These are phyloP conservation scores for Macquaria ambigua DNA, from an alignment of 2,113 vertebrate genomes.

Conservation along the genomic window DNA sequence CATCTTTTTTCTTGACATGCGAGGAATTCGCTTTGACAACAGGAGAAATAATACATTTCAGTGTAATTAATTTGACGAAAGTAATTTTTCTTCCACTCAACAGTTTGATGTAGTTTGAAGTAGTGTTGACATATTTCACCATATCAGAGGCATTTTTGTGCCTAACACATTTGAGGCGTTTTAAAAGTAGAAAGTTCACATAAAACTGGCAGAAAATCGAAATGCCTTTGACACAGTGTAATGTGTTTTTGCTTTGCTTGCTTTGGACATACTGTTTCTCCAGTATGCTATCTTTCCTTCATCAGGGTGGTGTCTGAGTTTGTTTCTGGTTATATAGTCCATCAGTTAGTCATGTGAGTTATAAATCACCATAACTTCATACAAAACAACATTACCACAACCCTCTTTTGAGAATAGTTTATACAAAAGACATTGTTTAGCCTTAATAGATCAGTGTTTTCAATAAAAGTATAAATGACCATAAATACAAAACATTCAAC, in stretches of 20 bases:
- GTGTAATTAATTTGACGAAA: conserved; percentile 44
- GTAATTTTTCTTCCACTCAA: conserved; percentile 2
- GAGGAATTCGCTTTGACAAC: conserved; percentile 53
- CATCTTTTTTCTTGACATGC: conserved; percentile 49
- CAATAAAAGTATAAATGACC: background rate
- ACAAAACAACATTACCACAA: background rate
- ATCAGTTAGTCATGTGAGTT: background rate
- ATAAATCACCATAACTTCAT: background rate
- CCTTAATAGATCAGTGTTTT: too few species aligned
- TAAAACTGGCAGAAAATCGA: background rate
- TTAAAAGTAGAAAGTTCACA: background rate
- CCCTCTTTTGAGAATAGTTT: background rate
- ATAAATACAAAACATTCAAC: background rate
- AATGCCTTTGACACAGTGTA: background rate
- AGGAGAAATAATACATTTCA: conserved; percentile 11
- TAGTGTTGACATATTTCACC: conserved; percentile 28
- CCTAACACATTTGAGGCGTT: background rate
- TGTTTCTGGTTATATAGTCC: background rate
- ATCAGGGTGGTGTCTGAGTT: too few species aligned
- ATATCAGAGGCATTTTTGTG: background rate
- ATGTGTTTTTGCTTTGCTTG: background rate
- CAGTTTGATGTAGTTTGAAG: conserved; percentile 28
- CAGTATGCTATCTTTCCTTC: background rate
- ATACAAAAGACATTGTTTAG: too few species aligned
- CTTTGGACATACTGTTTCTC: background rate